Evolutionary conservation across 64 coral and sea anemone species (phyloP).

Genomic region (Pocillopora verrucosa): DNA sequence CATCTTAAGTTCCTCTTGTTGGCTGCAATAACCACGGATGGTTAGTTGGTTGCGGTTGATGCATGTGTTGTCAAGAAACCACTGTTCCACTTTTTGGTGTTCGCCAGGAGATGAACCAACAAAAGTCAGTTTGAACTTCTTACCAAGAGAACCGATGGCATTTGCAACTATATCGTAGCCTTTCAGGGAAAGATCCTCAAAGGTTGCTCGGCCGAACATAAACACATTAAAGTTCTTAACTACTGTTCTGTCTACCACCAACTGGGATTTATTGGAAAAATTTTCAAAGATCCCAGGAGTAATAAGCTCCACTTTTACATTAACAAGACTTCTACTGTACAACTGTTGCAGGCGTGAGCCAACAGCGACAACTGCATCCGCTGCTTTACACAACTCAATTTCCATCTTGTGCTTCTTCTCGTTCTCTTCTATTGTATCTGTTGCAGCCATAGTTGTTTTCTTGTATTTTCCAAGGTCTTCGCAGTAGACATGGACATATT

Average conservation of each 20-base stretch:
- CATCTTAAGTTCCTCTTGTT: constrained; percentile 10
- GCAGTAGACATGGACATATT: constrained; percentile 27
- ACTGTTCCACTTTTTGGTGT: background rate
- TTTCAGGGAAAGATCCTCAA: constrained; percentile 26
- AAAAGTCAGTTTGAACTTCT: constrained; percentile 4
- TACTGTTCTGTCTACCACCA: background rate
- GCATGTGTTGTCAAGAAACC: constrained; percentile 15
- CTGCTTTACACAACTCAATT: constrained; percentile 18
- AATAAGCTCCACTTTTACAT: background rate
- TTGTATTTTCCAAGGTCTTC: too few species aligned
- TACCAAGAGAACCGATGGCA: constrained; percentile 13
- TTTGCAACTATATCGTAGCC: constrained; percentile 36
- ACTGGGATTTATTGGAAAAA: background rate
- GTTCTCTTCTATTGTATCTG: constrained; percentile 27
- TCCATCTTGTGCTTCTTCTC: constrained; percentile 28
- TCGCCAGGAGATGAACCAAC: constrained; percentile 11
- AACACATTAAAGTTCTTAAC: constrained; percentile 8
- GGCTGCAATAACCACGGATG: background rate
- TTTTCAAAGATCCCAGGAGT: constrained; percentile 32
- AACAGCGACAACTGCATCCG: constrained; percentile 24
- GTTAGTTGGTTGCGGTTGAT: constrained; percentile 1
- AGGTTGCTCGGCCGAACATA: constrained; percentile 13
- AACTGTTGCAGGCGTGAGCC: constrained; percentile 5
- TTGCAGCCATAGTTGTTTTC: too few species aligned
- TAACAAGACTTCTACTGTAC: background rate